phyloP scores from a whole-genome alignment of 2,888 invertebrate species.

The Aleiodes alternator region DNA sequence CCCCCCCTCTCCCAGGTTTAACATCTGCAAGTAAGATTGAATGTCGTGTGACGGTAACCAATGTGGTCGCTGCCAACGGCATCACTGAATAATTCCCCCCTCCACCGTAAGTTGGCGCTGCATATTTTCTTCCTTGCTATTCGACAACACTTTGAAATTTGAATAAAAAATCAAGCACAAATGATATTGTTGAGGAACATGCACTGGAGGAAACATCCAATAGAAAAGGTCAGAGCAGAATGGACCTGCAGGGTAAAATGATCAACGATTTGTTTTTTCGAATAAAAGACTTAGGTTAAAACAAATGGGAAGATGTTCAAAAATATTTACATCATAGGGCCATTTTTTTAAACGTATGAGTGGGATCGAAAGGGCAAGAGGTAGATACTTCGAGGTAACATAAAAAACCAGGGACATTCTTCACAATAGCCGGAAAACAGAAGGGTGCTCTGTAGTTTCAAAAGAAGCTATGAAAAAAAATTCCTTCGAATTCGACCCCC shows the following conservation, averaged over 20 bases:
- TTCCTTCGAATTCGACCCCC: slow-evolving; percentile 36
- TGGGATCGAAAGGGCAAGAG: not conserved
- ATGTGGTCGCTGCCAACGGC: slow-evolving; percentile 41
- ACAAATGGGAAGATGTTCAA: no score
- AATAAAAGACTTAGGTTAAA: no score
- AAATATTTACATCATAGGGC: no score
- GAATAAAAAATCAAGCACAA: slow-evolving; percentile 36
- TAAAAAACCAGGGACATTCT: not conserved
- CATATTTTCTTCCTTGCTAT: not conserved
- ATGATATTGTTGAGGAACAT: slow-evolving; percentile 2
- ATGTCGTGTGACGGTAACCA: slow-evolving; percentile 47
- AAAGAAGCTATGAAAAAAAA: slow-evolving; percentile 3
- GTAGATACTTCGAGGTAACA: not conserved
- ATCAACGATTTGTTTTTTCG: no score
- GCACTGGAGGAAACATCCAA: not conserved
- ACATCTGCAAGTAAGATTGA: slow-evolving; percentile 58
- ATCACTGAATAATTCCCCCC: slow-evolving; percentile 42
- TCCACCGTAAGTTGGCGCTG: not conserved
- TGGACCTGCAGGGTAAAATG: no score
- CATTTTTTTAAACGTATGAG: no score
- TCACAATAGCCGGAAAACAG: slow-evolving; percentile 23
- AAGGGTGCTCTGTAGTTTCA: slow-evolving; percentile 11
- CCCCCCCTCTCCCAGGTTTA: not conserved
- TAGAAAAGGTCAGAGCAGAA: no score
- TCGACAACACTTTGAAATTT: slow-evolving; percentile 32